Evolutionary conservation across 2,888 invertebrate species (phyloP).

Genomic region (Polyommatus icarus): DNA sequence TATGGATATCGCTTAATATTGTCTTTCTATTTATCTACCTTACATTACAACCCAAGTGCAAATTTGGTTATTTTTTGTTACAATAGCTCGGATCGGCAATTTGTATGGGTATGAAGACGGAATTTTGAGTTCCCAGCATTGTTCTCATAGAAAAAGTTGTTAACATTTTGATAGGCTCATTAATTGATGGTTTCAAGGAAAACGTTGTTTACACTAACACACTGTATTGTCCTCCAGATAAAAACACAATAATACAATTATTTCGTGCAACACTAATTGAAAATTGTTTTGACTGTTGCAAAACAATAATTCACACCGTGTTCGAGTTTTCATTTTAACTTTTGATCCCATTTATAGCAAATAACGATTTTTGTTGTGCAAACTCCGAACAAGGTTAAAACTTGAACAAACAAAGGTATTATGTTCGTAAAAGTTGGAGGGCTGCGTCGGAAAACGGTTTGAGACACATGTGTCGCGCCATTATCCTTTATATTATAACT

Average conservation of each 20-base stretch:
- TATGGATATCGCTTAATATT: too few species aligned
- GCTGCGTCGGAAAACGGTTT: constrained; percentile 11
- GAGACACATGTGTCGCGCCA: neutral
- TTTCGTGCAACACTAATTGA: neutral
- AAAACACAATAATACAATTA: neutral
- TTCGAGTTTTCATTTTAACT: constrained; percentile 18
- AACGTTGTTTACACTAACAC: too few species aligned
- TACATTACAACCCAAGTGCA: too few species aligned
- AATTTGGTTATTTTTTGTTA: too few species aligned
- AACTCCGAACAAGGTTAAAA: constrained; percentile 24
- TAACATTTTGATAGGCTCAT: too few species aligned
- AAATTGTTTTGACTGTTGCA: constrained; percentile 19
- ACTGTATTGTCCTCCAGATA: too few species aligned
- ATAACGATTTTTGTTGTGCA: constrained; percentile 18
- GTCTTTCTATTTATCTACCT: too few species aligned
- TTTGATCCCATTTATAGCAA: constrained; percentile 25
- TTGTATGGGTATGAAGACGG: too few species aligned
- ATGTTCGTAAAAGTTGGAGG: constrained; percentile 22
- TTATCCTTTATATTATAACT: constrained; percentile 3
- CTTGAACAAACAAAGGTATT: constrained; percentile 28
- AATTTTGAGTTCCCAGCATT: too few species aligned
- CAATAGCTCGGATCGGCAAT: too few species aligned
- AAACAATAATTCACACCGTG: constrained; percentile 17
- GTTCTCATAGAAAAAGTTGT: too few species aligned
- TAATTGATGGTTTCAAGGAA: too few species aligned